Conservation (phyloP, 2,113 vertebrate species). For the Antechinus flavipes region DNA sequence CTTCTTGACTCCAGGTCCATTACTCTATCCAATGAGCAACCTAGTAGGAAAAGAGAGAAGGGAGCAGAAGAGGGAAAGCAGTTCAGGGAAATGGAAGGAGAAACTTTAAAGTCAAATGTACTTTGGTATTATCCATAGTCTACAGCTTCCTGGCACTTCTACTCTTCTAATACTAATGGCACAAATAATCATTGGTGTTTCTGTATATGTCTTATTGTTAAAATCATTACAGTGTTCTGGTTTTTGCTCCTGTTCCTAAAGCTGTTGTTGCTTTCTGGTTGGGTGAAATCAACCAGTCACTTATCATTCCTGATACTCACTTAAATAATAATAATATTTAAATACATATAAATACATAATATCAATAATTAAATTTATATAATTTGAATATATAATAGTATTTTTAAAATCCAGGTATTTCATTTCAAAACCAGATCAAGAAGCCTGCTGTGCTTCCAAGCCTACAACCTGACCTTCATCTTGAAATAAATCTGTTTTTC, state of each 20-base stretch:
- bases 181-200: constrained; percentile 35
- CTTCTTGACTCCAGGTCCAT: not conserved
- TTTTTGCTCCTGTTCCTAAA: not conserved
- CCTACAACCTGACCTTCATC: constrained; percentile 27
- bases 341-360: no score
- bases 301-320: not conserved
- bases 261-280: not conserved
- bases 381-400: not conserved
- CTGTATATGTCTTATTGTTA: constrained; percentile 50
- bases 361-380: no score
- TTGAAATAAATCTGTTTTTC: not conserved
- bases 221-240: constrained; percentile 34
- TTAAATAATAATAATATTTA: not conserved
- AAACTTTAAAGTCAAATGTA: constrained; percentile 58
- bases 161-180: constrained; percentile 63
- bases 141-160: constrained; percentile 26
- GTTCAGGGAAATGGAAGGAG: not conserved
- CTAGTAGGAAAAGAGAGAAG: not conserved
- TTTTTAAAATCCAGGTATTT: not conserved
- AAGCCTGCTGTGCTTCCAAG: not conserved
- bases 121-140: constrained; percentile 47
- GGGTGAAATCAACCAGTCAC: not conserved
- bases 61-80: not conserved
- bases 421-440: not conserved
- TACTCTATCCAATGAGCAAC: not conserved